Evolutionary conservation across 2,888 invertebrate genomes (phyloP).

Genomic region (Nomada hirtipes): DNA sequence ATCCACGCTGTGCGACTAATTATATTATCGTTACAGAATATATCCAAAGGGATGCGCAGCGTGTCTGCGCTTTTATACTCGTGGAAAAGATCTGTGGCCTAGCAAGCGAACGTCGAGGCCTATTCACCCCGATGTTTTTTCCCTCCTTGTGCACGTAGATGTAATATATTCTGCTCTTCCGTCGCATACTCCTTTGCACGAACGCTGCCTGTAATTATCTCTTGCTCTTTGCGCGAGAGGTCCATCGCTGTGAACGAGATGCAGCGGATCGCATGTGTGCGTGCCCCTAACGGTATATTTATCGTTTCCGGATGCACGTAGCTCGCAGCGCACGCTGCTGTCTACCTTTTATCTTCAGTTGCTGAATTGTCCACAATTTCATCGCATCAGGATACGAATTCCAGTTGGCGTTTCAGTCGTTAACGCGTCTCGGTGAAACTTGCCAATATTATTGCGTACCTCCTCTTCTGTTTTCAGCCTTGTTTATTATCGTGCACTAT

Average conservation of each 20-base stretch:
- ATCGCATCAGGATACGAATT: conserved; percentile 1
- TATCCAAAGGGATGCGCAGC: neutral
- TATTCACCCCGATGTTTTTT: conserved; percentile 52
- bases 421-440: neutral
- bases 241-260: conserved; percentile 41
- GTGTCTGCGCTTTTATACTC: neutral
- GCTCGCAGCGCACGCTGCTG: conserved; percentile 43
- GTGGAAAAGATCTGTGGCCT: conserved; percentile 23
- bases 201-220: conserved; percentile 63
- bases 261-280: conserved; percentile 21
- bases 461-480: neutral
- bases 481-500: neutral
- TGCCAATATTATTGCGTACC: neutral
- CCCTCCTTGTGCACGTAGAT: conserved; percentile 39
- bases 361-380: conserved; percentile 9
- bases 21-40: conserved; percentile 33
- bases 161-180: conserved; percentile 58
- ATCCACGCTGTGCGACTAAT: conserved; percentile 16
- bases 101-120: conserved; percentile 40
- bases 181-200: conserved; percentile 43
- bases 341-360: conserved; percentile 15
- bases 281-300: conserved; percentile 67
- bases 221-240: conserved; percentile 53
- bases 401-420: conserved; percentile 1
- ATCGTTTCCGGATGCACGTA: conserved; percentile 73